phyloP scores from a whole-genome alignment of 2,113 vertebrate species.

The Chunga burmeisteri region DNA sequence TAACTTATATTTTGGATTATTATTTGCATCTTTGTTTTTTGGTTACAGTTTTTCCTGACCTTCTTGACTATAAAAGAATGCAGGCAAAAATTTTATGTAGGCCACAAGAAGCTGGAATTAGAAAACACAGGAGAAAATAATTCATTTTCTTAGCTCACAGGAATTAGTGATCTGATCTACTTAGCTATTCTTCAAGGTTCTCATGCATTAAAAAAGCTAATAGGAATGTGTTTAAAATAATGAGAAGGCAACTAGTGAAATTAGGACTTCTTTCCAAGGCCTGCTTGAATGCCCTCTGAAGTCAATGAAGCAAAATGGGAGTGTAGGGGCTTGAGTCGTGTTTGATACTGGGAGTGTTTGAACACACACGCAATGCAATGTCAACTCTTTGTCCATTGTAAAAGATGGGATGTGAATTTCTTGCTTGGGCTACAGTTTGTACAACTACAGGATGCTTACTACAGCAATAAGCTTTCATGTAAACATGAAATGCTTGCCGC shows the following conservation, averaged over 20 bases:
- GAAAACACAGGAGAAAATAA: conserved; percentile 19
- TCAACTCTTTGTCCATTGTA: background rate
- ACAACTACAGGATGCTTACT: background rate
- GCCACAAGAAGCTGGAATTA: conserved; percentile 34
- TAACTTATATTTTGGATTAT: background rate
- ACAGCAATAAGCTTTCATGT: background rate
- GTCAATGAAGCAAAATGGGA: background rate
- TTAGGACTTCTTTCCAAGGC: background rate
- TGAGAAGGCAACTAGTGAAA: background rate
- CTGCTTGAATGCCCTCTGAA: background rate
- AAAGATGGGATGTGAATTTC: background rate
- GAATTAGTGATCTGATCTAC: conserved; percentile 56
- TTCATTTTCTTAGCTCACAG: conserved; percentile 5
- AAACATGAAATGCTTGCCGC: background rate
- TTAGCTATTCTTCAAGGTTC: conserved; percentile 33
- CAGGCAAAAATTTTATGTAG: conserved; percentile 30
- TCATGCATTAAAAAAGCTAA: background rate
- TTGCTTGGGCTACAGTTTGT: background rate
- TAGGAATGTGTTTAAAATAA: background rate
- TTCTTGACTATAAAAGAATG: background rate
- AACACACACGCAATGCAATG: background rate
- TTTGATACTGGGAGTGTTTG: background rate
- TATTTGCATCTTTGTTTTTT: background rate
- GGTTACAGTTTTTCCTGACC: background rate
- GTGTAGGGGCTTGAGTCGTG: background rate